A percentile compares a stretch with the other conserved stretches of the same genome.
Evolutionary conservation across 2,797 vertebrate genomes (phyloP).

Genomic region (Clarias fuscus): DNA sequence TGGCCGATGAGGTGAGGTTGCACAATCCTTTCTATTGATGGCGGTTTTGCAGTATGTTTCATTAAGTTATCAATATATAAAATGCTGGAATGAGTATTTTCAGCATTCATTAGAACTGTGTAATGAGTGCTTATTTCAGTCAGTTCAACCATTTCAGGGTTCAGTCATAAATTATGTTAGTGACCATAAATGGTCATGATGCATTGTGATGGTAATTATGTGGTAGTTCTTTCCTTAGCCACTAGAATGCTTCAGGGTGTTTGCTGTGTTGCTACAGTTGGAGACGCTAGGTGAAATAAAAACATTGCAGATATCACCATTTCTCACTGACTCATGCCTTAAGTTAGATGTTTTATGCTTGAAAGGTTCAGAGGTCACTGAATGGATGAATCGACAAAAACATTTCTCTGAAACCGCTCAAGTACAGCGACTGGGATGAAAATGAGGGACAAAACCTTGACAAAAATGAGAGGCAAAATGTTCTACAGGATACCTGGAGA

Average conservation of each 20-base stretch:
- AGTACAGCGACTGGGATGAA: no score
- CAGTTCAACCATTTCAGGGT: neutral
- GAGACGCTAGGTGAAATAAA: neutral
- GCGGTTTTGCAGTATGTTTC: neutral
- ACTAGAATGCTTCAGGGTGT: neutral
- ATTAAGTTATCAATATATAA: neutral
- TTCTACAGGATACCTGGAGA: no score
- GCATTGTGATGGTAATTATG: neutral
- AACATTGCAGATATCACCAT: neutral
- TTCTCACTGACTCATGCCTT: no score
- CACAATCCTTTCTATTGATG: neutral
- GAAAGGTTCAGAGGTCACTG: no score
- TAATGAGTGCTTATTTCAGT: constrained; percentile 6
- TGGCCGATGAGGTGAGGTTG: constrained; percentile 89
- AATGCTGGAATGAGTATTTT: neutral
- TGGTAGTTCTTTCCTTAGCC: neutral
- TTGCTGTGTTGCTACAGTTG: neutral
- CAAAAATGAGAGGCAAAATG: no score
- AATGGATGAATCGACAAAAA: no score
- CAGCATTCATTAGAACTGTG: neutral
- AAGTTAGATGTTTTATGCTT: no score
- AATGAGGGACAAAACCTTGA: no score
- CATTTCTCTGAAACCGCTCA: no score
- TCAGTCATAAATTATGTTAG: neutral
- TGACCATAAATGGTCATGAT: neutral